Evolutionary conservation across 92 coral and sea anemone genomes (phyloP), one percentile per base, ranked within the genome.

Genomic region (Ricordea florida): DNA sequence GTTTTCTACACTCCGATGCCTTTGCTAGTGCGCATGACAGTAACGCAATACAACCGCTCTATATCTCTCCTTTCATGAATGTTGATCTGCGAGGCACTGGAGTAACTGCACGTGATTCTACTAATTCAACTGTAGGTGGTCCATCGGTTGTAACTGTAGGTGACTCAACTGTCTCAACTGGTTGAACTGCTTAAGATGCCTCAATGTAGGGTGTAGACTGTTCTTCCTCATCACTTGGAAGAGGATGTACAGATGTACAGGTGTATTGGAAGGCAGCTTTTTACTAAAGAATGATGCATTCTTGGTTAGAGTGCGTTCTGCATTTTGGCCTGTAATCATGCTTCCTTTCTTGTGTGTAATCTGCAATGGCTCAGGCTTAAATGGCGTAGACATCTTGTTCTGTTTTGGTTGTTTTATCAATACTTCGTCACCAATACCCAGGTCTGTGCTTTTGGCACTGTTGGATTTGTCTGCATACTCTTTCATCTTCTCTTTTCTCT

Each of bases 351-450:
- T 66, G 30, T 45, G 11, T 17, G 10, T 66, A 16, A 45, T 49
- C 59, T 66, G 41, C 1, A 45, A 4, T 31, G 59, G 59, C 23
- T 45, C 73, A 29, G 73, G 73, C 2, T 45, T 21, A 7, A 45
- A 46, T 16, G 59, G 57, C 20, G 57, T 10, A 15, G 60, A 52
- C 69, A 66, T 9, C 84, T 84, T 84, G 64, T 68, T 59, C 23
- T 22, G 14, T n/a, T 58, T 67, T 25, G 46, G 58, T 23, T 77
- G 85, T n/a, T 56, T 79, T 29, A 79, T 29, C 4, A 84, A 63
- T 28, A 78, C 89, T 44, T 17, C 61, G 36, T 84, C 89, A 6
- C 89, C 80, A 37, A 77, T 40, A 9, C 51, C 28, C 10, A 84
- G 25, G 29, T 60, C 61, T 40, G 80, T 51, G 45, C 21, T 38